Evolutionary conservation across 2,888 invertebrate genomes (phyloP), one percentile per base, ranked within the genome.

Genomic region (Aporophyla nigra): DNA sequence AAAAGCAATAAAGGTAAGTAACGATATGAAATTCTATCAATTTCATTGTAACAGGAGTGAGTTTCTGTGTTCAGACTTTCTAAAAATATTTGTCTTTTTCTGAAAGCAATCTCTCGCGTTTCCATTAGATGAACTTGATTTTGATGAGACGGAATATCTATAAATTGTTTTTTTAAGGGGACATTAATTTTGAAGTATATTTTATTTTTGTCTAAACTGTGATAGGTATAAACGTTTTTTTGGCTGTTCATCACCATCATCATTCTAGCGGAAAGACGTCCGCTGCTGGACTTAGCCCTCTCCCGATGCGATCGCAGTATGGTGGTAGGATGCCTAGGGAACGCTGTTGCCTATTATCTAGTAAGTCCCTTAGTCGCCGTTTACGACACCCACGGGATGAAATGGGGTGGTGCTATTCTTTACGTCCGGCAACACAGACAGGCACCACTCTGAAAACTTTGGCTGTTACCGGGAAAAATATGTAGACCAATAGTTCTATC

Each of bases 1-100:
- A 86, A 88, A 88, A 86, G 86, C 86, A 87, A 90, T 87, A 87
- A 87, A 85, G 74, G 76, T 82, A 82, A 79, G 81, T 85, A 84
- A 80, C 59, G 72, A 63, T 77, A 81, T 83, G 79, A 82, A 86
- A 83, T 83, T 81, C 79, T 86, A 85, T 89, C 84, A 87, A 88
- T 87, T 86, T 89, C 87, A 88, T 87, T 88, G 84, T 82, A 68
- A 62, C 74, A 63, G 67, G 76, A 90, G 88, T 86, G 86, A 83
- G 74, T 86, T 87, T 85, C 82, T 72, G 80, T 88, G 90, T 88
- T 82, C 58, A 67, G 27, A 67, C n/a, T 73, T 71, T 71, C 70
- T 73, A 71, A 71, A 76, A 83, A 78, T 85, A 70, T 76, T 76
- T 82, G 68, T 83, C 24, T 73, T 16, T 46, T n/a, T 66, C 27